phyloP scores from a whole-genome alignment of 1,140 invertebrate species.

The Drosophila dunni region DNA sequence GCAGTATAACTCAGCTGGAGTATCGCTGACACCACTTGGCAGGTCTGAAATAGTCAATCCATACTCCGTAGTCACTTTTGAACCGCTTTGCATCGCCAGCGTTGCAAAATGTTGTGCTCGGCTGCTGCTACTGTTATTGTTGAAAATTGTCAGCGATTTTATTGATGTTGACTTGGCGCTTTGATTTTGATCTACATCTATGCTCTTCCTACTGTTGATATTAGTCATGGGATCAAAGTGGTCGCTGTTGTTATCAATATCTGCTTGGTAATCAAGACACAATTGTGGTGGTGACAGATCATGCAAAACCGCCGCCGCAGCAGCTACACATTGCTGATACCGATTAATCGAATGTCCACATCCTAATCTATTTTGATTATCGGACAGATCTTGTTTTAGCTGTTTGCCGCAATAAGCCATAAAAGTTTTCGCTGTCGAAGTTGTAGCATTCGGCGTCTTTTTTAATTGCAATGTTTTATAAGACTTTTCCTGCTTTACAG shows the following conservation, averaged over 20 bases:
- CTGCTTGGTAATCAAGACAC: slow-evolving; percentile 11
- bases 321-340: slow-evolving; percentile 59
- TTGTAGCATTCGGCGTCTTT: slow-evolving; percentile 23
- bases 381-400: slow-evolving; percentile 74
- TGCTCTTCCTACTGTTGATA: slow-evolving; percentile 14
- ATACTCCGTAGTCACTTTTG: slow-evolving; percentile 75
- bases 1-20: slow-evolving; percentile 34
- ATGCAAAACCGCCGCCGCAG: slow-evolving; percentile 2
- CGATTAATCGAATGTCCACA: slow-evolving; percentile 74
- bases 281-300: slow-evolving; percentile 49
- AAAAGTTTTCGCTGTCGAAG: not conserved
- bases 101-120: slow-evolving; percentile 62
- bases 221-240: slow-evolving; percentile 19
- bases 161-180: slow-evolving; percentile 27
- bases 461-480: slow-evolving; percentile 26
- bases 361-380: slow-evolving; percentile 34
- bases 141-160: slow-evolving; percentile 1
- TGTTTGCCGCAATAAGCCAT: slow-evolving; percentile 37
- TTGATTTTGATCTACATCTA: slow-evolving; percentile 44
- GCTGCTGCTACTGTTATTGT: slow-evolving; percentile 9
- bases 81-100: slow-evolving; percentile 77
- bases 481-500: slow-evolving; percentile 69
- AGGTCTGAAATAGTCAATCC: slow-evolving; percentile 74
- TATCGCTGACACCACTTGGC: slow-evolving; percentile 65
- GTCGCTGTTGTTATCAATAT: slow-evolving; percentile 5